phyloP scores from a whole-genome alignment of 2,888 invertebrate species.

The Willowsia nigromaculata region DNA sequence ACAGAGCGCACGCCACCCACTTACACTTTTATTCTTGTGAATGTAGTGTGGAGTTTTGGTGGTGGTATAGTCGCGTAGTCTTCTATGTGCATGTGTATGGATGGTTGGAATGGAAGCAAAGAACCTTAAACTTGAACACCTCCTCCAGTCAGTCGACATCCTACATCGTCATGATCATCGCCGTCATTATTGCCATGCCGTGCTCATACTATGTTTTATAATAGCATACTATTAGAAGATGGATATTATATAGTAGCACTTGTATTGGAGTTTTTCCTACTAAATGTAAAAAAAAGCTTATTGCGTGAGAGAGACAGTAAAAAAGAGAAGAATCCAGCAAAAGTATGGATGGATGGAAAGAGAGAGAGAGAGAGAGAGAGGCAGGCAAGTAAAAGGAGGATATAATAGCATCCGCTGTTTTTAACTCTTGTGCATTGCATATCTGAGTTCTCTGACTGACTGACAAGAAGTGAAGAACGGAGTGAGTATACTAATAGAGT shows the following conservation, averaged over 20 bases:
- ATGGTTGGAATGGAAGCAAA: conserved; percentile 58
- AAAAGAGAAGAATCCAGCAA: conserved; percentile 52
- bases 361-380: no score
- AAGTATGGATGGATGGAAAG: background rate
- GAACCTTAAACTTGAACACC: conserved; percentile 78
- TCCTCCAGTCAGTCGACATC: conserved; percentile 75
- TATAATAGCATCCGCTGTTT: conserved; percentile 67
- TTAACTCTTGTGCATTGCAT: conserved; percentile 50
- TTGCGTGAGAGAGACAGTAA: conserved; percentile 4
- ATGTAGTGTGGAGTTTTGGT: background rate
- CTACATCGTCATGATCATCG: conserved; percentile 66
- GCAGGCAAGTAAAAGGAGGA: conserved; percentile 33
- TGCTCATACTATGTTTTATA: conserved; percentile 16
- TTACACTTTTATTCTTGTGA: conserved; percentile 47
- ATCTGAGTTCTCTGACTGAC: conserved; percentile 43
- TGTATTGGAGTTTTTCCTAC: background rate
- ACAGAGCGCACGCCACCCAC: conserved; percentile 46
- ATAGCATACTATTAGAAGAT: background rate
- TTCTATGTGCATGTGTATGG: background rate
- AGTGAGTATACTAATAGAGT: conserved; percentile 50
- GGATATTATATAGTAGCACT: background rate
- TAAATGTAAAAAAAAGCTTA: conserved; percentile 29
- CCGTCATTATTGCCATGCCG: background rate
- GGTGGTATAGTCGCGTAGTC: background rate
- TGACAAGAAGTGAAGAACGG: conserved; percentile 41